These are phyloP conservation scores for Stomorhina lunata DNA, from an alignment of 2,888 invertebrate genomes.

Conservation along the genomic window DNA sequence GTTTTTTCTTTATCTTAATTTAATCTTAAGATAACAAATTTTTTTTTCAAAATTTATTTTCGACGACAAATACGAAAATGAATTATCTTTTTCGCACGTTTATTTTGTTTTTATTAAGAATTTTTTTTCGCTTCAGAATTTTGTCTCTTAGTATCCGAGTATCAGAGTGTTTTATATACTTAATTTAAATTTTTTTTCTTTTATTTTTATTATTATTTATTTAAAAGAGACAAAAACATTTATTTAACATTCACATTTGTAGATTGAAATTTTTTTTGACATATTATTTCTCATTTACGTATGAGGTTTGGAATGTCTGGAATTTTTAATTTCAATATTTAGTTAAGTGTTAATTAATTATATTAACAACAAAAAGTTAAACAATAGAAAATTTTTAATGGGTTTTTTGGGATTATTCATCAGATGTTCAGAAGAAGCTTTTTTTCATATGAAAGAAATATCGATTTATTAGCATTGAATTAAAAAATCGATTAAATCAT, in stretches of 20 bases:
- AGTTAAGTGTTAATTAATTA: constrained; percentile 34
- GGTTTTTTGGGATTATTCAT: too few species aligned
- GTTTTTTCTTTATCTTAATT: constrained; percentile 17
- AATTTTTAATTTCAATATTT: constrained; percentile 62
- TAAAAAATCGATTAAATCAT: too few species aligned
- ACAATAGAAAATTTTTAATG: background rate
- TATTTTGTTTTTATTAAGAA: constrained; percentile 23
- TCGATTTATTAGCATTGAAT: too few species aligned
- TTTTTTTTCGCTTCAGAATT: background rate
- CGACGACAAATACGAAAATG: background rate
- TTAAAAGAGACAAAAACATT: background rate
- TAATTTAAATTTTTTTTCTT: background rate
- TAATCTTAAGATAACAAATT: constrained; percentile 10
- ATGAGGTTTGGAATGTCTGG: constrained; percentile 50
- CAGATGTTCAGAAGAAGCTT: too few species aligned
- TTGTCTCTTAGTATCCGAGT: too few species aligned
- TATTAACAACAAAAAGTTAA: background rate
- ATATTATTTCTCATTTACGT: constrained; percentile 27
- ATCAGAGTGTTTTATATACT: too few species aligned
- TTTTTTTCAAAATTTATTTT: background rate
- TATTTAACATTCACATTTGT: background rate
- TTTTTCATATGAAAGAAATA: too few species aligned
- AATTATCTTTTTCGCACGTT: constrained; percentile 39
- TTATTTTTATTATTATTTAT: background rate
- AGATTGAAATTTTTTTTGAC: background rate